Percentiles rank a stretch among this genome's conserved stretches.
Conservation (phyloP, 2,113 vertebrate genomes). For the Ammodytes marinus region DNA sequence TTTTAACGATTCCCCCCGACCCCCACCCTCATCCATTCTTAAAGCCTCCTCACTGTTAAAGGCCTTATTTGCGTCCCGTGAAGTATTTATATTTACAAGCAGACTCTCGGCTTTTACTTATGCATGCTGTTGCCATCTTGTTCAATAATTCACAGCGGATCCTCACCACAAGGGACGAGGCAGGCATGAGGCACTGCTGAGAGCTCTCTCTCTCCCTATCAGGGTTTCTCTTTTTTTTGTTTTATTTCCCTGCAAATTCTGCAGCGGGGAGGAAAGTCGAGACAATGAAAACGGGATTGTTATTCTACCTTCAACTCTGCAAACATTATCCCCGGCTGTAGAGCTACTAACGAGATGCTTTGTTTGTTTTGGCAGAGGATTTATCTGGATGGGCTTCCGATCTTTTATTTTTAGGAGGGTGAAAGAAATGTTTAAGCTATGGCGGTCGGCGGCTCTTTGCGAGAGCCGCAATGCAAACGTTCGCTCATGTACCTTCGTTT, state of each 20-base stretch:
- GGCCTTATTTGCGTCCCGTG: slow-evolving; percentile 79
- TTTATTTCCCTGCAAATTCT: slow-evolving; percentile 46
- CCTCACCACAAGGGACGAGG: slow-evolving; percentile 67
- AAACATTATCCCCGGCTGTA: slow-evolving; percentile 26
- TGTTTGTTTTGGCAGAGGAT: slow-evolving; percentile 25
- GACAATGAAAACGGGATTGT: slow-evolving; percentile 26
- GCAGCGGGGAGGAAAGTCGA: slow-evolving; percentile 4
- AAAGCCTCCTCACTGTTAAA: slow-evolving; percentile 79
- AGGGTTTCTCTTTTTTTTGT: not conserved
- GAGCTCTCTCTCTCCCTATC: slow-evolving; percentile 47
- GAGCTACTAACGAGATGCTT: slow-evolving; percentile 17
- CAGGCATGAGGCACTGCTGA: slow-evolving; percentile 52
- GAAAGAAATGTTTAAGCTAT: not conserved
- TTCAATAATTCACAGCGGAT: slow-evolving; percentile 80
- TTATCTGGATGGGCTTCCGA: not conserved
- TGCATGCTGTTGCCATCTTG: slow-evolving; percentile 79
- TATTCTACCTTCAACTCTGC: slow-evolving; percentile 28
- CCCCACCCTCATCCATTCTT: slow-evolving; percentile 79
- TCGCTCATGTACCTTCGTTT: not conserved
- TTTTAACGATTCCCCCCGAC: slow-evolving; percentile 27
- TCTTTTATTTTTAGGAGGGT: not conserved
- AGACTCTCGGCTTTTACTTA: slow-evolving; percentile 79
- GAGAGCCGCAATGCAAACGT: not conserved
- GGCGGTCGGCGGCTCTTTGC: not conserved
- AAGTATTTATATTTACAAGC: slow-evolving; percentile 86